Percentiles rank a stretch among this genome's conserved stretches.
These are phyloP conservation scores for Dipodomys spectabilis DNA, from an alignment of 2,113 vertebrate genomes.

Conservation along the genomic window DNA sequence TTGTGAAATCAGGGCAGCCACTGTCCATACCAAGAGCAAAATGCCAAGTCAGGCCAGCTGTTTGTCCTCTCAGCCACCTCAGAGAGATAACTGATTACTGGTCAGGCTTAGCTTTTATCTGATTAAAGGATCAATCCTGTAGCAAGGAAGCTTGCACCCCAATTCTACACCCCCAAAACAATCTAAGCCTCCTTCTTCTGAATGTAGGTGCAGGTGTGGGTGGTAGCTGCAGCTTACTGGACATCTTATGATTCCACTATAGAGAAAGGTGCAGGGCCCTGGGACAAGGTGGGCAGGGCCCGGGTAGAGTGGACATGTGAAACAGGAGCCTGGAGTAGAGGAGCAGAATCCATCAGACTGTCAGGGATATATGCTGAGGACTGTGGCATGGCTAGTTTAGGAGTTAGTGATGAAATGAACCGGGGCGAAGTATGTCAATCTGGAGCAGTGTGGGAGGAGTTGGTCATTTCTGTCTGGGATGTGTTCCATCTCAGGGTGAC, in stretches of 20 bases:
- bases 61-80: neutral
- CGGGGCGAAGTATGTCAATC: neutral
- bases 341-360: neutral
- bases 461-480: neutral
- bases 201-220: neutral
- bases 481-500: neutral
- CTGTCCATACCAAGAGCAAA: neutral
- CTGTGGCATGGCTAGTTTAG: neutral
- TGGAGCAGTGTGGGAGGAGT: neutral
- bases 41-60: neutral
- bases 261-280: neutral
- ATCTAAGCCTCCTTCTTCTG: neutral
- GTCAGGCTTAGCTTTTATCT: neutral
- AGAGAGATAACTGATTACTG: neutral
- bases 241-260: neutral
- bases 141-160: neutral
- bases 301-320: neutral
- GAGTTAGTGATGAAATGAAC: neutral
- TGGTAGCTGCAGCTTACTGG: neutral
- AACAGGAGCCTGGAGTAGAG: neutral
- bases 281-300: neutral
- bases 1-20: neutral
- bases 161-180: neutral
- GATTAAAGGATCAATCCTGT: neutral
- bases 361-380: neutral